phyloP scores from a whole-genome alignment of 2,113 vertebrate species.

The Taxidea taxus region DNA sequence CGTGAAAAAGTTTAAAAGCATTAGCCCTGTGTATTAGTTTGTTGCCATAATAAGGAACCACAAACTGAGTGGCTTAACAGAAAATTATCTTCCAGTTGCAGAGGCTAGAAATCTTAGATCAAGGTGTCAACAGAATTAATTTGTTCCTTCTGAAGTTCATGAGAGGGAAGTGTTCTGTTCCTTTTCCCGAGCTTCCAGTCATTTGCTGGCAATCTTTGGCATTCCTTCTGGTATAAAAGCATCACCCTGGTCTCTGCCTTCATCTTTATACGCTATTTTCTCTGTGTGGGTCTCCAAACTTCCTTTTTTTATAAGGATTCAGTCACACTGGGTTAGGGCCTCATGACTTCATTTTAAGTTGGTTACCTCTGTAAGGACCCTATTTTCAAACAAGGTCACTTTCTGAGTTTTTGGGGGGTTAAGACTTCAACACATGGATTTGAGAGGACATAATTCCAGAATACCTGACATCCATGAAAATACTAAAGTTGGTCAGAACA shows the following conservation, averaged over 20 bases:
- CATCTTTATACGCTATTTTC: neutral
- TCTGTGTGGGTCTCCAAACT: neutral
- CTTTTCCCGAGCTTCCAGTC: neutral
- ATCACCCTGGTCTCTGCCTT: neutral
- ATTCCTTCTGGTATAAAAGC: neutral
- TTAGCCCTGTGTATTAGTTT: neutral
- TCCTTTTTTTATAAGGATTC: neutral
- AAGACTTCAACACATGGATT: neutral
- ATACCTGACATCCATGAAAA: neutral
- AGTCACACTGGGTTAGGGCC: neutral
- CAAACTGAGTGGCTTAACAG: neutral
- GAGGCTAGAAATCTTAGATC: neutral
- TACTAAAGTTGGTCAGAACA: neutral
- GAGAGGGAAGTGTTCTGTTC: neutral
- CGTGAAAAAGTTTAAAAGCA: neutral
- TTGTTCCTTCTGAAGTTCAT: neutral
- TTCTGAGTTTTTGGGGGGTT: neutral
- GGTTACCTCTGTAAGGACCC: neutral
- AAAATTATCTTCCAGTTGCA: neutral
- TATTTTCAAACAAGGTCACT: neutral
- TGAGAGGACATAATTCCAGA: neutral
- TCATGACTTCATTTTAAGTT: neutral
- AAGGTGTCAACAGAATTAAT: neutral
- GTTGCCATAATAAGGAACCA: neutral
- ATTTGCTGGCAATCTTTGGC: neutral